Evolutionary conservation across 2,113 vertebrate genomes (phyloP).

Genomic region (Notiomystis cincta): DNA sequence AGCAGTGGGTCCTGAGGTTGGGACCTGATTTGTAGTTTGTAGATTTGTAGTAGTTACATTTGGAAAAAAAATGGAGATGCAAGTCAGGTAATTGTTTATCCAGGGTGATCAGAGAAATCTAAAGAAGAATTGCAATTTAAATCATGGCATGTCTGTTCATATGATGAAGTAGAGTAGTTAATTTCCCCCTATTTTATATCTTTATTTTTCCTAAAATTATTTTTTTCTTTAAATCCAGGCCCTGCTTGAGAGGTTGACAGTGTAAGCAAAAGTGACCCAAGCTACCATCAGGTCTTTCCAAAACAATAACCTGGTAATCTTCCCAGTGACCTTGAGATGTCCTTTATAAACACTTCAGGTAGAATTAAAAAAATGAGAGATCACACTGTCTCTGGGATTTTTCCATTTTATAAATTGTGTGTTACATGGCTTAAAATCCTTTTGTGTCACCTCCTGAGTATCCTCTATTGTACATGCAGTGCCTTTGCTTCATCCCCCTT

Average conservation of each 20-base stretch:
- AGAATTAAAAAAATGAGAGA: neutral
- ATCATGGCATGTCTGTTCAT: neutral
- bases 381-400: neutral
- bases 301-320: neutral
- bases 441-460: neutral
- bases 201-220: neutral
- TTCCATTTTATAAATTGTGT: neutral
- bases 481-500: neutral
- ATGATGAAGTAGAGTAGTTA: neutral
- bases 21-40: neutral
- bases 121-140: neutral
- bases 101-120: neutral
- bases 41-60: neutral
- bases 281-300: neutral
- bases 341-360: neutral
- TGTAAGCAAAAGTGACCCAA: neutral
- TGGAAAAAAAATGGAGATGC: neutral
- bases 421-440: neutral
- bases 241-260: neutral
- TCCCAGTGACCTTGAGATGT: neutral
- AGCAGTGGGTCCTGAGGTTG: neutral
- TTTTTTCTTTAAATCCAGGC: neutral
- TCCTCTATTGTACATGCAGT: rapidly evolving
- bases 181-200: neutral
- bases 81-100: neutral